Conservation (phyloP, 2,797 vertebrate genomes). For the Ammospiza maritima region DNA sequence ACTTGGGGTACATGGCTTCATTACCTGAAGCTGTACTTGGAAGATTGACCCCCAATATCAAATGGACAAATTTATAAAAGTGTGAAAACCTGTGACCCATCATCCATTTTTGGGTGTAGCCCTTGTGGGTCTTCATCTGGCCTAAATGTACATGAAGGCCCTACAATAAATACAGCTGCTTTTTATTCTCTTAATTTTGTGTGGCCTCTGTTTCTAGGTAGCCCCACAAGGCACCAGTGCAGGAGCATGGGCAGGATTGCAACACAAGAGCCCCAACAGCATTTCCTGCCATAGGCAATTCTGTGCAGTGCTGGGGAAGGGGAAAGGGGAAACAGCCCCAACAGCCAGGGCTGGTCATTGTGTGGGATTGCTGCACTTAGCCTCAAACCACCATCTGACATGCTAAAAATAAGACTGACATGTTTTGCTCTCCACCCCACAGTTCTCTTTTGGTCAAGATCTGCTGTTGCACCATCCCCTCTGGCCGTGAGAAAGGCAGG, state of each 20-base stretch:
- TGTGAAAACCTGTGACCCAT: accelerated
- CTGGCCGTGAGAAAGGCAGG: background rate
- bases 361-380: background rate
- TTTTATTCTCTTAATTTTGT: background rate
- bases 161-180: background rate
- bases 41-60: background rate
- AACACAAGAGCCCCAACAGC: accelerated
- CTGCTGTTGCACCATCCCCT: background rate
- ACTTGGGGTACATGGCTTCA: background rate
- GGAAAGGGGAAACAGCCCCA: background rate
- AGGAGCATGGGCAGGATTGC: accelerated
- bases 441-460: background rate
- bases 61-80: background rate
- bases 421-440: background rate
- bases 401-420: background rate
- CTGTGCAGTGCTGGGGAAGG: accelerated
- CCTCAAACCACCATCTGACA: background rate
- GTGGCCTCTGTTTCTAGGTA: background rate
- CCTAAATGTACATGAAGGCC: background rate
- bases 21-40: background rate
- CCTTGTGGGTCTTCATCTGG: accelerated
- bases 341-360: background rate
- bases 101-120: accelerated
- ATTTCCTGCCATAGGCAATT: accelerated
- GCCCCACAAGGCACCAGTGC: background rate